Conservation (phyloP, 2,113 vertebrate species). For the Hemicordylus capensis region DNA sequence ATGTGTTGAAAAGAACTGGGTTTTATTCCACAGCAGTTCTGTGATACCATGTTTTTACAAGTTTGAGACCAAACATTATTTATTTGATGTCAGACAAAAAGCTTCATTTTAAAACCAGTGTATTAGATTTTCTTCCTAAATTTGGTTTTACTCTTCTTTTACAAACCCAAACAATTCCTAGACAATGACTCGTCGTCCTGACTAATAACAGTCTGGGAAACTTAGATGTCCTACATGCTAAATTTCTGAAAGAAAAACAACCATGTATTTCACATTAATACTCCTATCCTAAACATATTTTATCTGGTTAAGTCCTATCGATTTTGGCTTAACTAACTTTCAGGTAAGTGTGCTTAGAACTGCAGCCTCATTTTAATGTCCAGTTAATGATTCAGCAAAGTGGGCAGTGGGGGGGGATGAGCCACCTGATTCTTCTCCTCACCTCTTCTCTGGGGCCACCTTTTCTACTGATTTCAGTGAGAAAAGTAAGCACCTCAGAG, state of each 20-base stretch:
- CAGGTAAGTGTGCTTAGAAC: too few species aligned
- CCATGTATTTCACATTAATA: too few species aligned
- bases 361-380: too few species aligned
- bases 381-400: too few species aligned
- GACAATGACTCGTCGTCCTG: constrained; percentile 72
- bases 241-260: too few species aligned
- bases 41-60: background rate
- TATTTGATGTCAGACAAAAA: constrained; percentile 32
- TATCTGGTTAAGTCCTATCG: too few species aligned
- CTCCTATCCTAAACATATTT: too few species aligned
- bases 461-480: background rate
- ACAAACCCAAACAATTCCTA: constrained; percentile 74
- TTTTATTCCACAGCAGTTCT: constrained; percentile 14
- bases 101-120: constrained; percentile 48
- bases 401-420: too few species aligned
- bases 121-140: constrained; percentile 65
- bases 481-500: background rate
- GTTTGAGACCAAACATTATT: constrained; percentile 30
- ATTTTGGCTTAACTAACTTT: too few species aligned
- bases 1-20: background rate
- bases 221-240: constrained; percentile 32
- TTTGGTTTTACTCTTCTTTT: constrained; percentile 69
- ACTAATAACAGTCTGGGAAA: constrained; percentile 75
- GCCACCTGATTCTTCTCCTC: too few species aligned
- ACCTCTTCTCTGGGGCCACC: too few species aligned